These are phyloP conservation scores for Crematogaster levior DNA, from an alignment of 2,888 invertebrate species.

Conservation along the genomic window DNA sequence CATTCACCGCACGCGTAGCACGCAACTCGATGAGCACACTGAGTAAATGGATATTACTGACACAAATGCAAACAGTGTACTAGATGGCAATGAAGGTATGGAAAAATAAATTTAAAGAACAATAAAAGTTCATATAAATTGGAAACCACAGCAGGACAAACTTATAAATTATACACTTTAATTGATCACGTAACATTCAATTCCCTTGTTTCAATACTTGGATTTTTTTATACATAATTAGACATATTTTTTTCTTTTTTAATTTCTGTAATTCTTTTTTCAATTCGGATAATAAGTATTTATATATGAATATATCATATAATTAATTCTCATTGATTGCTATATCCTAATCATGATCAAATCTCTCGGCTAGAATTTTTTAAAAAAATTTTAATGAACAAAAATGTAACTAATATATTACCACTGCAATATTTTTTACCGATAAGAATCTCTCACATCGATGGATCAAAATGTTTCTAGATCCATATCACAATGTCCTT, in stretches of 20 bases:
- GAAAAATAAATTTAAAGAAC: not conserved
- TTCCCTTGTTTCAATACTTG: not conserved
- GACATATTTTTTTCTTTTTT: not conserved
- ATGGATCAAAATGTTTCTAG: not conserved
- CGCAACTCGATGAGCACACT: constrained; percentile 13
- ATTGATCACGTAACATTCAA: not conserved
- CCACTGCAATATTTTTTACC: not conserved
- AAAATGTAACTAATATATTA: not conserved
- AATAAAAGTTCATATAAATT: not conserved
- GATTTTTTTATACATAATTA: not conserved
- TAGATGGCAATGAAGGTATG: not conserved
- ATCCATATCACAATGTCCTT: not conserved
- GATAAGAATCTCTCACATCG: not conserved
- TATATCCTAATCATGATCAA: not conserved
- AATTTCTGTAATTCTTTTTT: no score
- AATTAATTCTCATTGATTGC: not conserved
- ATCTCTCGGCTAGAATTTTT: not conserved
- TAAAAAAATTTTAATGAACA: not conserved
- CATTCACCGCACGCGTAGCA: constrained; percentile 25
- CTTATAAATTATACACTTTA: not conserved
- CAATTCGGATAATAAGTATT: not conserved
- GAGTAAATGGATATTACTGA: not conserved
- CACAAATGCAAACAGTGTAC: not conserved
- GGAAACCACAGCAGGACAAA: not conserved
- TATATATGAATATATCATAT: not conserved